Evolutionary conservation across 2,888 invertebrate species (phyloP).

Genomic region (Orthonychiurus folsomi): DNA sequence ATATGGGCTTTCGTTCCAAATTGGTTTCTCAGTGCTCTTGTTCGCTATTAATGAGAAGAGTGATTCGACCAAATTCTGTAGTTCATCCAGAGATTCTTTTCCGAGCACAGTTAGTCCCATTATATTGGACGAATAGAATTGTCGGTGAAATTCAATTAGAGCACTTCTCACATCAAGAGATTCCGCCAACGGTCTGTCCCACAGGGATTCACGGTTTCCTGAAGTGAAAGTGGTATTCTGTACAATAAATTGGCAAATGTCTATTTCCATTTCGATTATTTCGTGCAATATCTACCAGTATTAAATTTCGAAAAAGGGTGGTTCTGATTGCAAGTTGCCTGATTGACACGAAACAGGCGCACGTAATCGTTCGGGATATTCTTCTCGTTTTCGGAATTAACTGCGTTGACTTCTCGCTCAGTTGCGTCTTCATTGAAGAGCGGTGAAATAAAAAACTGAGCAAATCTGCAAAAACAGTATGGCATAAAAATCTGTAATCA

Average conservation of each 20-base stretch:
- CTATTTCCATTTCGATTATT: background rate
- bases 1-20: constrained; percentile 76
- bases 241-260: background rate
- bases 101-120: constrained; percentile 83
- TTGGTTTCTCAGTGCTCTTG: constrained; percentile 58
- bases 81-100: constrained; percentile 76
- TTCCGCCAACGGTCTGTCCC: constrained; percentile 63
- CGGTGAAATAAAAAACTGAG: constrained; percentile 88
- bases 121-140: constrained; percentile 90
- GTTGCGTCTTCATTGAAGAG: constrained; percentile 85
- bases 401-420: constrained; percentile 86
- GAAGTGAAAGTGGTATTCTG: constrained; percentile 25
- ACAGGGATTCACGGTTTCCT: constrained; percentile 70
- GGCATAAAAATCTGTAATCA: background rate
- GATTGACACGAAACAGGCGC: constrained; percentile 82
- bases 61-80: constrained; percentile 66
- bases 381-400: constrained; percentile 91
- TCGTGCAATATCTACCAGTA: constrained; percentile 54
- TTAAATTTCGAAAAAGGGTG: constrained; percentile 91
- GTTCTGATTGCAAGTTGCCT: constrained; percentile 60
- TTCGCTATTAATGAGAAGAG: constrained; percentile 70
- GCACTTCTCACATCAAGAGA: constrained; percentile 77
- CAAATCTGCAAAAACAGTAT: constrained; percentile 65
- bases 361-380: constrained; percentile 79
- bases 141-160: constrained; percentile 75